Evolutionary conservation across 64 coral and sea anemone genomes (phyloP), one percentile per base, ranked within the genome.

Genomic region (Platygyra sinensis): DNA sequence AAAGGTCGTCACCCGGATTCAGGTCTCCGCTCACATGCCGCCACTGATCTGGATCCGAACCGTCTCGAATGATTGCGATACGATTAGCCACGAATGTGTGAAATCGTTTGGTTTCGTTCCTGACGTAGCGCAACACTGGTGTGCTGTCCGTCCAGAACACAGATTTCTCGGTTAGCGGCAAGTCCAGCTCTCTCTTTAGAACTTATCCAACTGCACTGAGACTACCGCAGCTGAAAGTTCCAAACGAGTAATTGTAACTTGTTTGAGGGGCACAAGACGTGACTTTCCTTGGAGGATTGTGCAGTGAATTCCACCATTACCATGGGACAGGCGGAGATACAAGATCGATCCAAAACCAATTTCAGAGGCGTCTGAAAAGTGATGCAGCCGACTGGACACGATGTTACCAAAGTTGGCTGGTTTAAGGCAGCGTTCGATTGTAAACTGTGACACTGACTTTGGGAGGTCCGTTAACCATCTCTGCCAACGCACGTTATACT

Each of bases 1-100:
- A 89, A 18, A 64, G 75, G 76, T 89, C 88, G 33, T 80, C 88
- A n/a, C 72, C 51, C 67, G 87, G 87, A 38, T 89, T 79, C 38
- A 20, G n/a, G 16, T 69, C 16, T 15, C 60, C 50, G 16, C 50
- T 46, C 49, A 89, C 76, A 62, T 89, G 63, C 30, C 60, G 72
- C 88, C 88, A 89, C 13, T 89, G 88, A 61, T 62, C 78, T 2
- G 88, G 88, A 24, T 89, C 29, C 2, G 88, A 50, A 24, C 78
- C 75, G 19, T 89, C 62, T 32, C 61, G 72, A 42, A 80, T 89
- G 10, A 75, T 30, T 24, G 77, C 30, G 25, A 89, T 59, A 42
- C 88, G 75, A 63, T 80, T 89, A 0, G 88, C 76, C 19, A 80
- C 60, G 16, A 79, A 89, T 2, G 88, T 89, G 64, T 80, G 88